Percentiles rank a stretch among this genome's conserved stretches.
These are phyloP conservation scores for Aricia agestis DNA, from an alignment of 1,140 invertebrate species.

Conservation along the genomic window DNA sequence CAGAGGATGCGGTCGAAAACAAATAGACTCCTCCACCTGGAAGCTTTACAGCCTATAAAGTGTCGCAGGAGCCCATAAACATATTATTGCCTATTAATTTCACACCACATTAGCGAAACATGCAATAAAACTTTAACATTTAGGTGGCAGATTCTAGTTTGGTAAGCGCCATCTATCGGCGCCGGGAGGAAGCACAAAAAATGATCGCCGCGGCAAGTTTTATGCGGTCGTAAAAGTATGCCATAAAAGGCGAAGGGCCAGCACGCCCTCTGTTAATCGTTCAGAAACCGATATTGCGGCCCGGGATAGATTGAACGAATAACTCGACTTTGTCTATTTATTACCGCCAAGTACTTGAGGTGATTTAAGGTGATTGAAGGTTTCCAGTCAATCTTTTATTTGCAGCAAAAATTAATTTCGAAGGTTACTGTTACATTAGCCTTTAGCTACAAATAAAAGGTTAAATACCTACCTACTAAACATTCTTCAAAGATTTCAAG, in stretches of 20 bases:
- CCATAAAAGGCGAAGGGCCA: conserved; percentile 71
- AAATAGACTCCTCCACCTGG: conserved; percentile 59
- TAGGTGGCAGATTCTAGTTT: conserved; percentile 59
- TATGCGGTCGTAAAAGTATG: conserved; percentile 74
- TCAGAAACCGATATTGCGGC: conserved; percentile 65
- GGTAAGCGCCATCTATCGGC: conserved; percentile 64
- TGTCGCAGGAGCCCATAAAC: conserved; percentile 67
- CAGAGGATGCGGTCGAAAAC: conserved; percentile 49
- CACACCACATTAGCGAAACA: conserved; percentile 75
- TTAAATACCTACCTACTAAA: too few relatives aligned
- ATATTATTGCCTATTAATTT: conserved; percentile 75
- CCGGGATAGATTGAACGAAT: conserved; percentile 69
- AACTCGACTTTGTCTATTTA: conserved; percentile 69
- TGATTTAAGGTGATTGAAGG: too few relatives aligned
- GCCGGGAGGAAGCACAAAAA: conserved; percentile 54
- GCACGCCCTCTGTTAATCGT: conserved; percentile 75
- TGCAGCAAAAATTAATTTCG: too few relatives aligned
- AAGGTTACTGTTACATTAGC: too few relatives aligned
- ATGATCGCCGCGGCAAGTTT: conserved; percentile 69
- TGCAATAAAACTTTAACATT: conserved; percentile 73
- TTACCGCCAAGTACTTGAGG: conserved; percentile 33
- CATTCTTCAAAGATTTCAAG: too few relatives aligned
- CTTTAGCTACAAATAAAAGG: too few relatives aligned
- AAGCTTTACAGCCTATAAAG: conserved; percentile 69
- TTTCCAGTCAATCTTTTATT: too few relatives aligned